phyloP scores from a whole-genome alignment of 2,113 vertebrate genomes.

The Boleophthalmus pectinirostris region DNA sequence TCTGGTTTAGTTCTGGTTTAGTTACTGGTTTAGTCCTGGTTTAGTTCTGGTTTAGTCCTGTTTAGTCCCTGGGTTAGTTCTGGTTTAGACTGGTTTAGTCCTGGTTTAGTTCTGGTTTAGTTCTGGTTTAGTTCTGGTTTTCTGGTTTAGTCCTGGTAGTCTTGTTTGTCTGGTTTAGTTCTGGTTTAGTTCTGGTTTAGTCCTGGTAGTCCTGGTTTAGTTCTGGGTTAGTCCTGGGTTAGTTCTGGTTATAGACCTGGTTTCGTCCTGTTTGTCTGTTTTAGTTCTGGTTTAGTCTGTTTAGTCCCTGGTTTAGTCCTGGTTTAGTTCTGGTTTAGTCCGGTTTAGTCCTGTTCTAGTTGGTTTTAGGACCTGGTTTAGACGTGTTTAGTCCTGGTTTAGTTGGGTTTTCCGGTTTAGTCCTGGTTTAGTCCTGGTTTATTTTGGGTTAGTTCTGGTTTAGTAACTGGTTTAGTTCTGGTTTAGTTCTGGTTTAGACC shows the following conservation, averaged over 20 bases:
- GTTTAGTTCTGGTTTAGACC: not conserved
- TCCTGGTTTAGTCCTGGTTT: not conserved
- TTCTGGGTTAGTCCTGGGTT: not conserved
- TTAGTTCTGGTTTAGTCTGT: too few relatives aligned
- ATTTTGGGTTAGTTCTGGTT: too few relatives aligned
- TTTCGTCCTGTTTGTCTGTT: constrained; percentile 1
- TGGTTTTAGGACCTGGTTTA: not conserved
- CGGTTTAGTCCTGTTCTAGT: not conserved
- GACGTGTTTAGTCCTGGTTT: not conserved
- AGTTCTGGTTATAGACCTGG: not conserved
- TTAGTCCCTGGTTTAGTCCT: constrained; percentile 2
- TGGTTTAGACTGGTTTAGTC: not conserved
- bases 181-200: not conserved
- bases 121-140: not conserved
- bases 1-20: constrained; percentile 1
- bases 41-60: not conserved
- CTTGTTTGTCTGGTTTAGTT: not conserved
- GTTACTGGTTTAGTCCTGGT: not conserved
- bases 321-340: not conserved
- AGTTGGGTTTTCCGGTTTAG: not conserved
- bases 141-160: not conserved
- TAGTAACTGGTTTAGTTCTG: too few relatives aligned
- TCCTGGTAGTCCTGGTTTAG: not conserved
- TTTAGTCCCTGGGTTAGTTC: not conserved
- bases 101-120: not conserved